phyloP scores from a whole-genome alignment of 2,888 invertebrate species.

The Orchestes rusci region DNA sequence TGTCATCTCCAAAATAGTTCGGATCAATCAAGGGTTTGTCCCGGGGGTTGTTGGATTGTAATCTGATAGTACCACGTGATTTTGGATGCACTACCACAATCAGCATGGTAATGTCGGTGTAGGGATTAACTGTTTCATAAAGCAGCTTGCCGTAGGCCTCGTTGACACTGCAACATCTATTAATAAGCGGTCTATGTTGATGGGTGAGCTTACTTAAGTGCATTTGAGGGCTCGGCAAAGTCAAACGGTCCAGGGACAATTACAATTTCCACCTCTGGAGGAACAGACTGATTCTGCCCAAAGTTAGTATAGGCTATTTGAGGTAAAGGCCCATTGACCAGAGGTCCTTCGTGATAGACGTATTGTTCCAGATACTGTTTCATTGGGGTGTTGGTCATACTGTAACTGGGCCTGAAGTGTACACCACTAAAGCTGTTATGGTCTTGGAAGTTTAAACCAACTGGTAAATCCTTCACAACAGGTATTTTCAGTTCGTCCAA shows the following conservation, averaged over 20 bases:
- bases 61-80: slow-evolving; percentile 8
- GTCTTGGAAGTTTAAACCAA: slow-evolving; percentile 68
- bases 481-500: slow-evolving; percentile 47
- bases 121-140: neutral
- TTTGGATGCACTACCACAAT: slow-evolving; percentile 8
- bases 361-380: slow-evolving; percentile 3
- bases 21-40: slow-evolving; percentile 11
- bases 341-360: neutral
- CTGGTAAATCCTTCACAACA: slow-evolving; percentile 56
- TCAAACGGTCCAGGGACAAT: no score
- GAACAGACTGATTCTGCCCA: neutral
- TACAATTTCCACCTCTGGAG: slow-evolving; percentile 1
- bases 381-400: neutral
- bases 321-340: neutral
- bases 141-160: slow-evolving; percentile 4
- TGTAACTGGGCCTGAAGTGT: slow-evolving; percentile 35
- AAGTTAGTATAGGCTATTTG: neutral
- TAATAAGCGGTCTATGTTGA: no score
- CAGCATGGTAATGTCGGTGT: slow-evolving; percentile 3
- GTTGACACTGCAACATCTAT: slow-evolving; percentile 3
- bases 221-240: no score
- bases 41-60: slow-evolving; percentile 7
- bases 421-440: slow-evolving; percentile 60
- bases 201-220: no score
- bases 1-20: slow-evolving; percentile 2